Conservation (phyloP, 23 tunicate species). For the Trididemnum clinides region DNA sequence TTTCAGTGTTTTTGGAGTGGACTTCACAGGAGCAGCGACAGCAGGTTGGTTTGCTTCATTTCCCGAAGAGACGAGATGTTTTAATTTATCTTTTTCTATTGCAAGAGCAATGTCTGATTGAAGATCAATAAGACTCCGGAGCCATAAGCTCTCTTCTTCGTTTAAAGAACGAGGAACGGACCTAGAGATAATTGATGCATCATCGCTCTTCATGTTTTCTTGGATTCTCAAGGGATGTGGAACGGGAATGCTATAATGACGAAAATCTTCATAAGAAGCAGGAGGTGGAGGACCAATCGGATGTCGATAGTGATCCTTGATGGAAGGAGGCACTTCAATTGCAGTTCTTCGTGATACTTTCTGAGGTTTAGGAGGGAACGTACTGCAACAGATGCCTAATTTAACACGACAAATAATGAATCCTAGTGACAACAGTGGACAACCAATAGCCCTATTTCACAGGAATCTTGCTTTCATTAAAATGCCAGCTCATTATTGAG, state of each 20-base stretch:
- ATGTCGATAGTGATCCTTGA: constrained; percentile 75
- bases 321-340: constrained; percentile 63
- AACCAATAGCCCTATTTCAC: no score
- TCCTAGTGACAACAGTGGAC: no score
- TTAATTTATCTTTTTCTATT: constrained; percentile 41
- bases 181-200: neutral
- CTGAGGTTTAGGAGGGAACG: constrained; percentile 11
- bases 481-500: no score
- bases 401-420: no score
- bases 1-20: neutral
- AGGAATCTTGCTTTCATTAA: no score
- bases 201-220: neutral
- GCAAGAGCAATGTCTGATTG: constrained; percentile 52
- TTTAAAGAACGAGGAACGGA: neutral
- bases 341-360: constrained; percentile 3
- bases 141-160: constrained; percentile 65
- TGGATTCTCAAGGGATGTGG: neutral
- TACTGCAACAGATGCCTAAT: neutral
- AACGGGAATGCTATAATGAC: neutral
- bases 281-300: constrained; percentile 58
- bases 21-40: neutral
- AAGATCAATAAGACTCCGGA: constrained; percentile 48
- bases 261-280: constrained; percentile 19
- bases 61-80: neutral
- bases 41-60: neutral